These are phyloP conservation scores for Chascanopsetta lugubris DNA, from an alignment of 2,113 vertebrate species.

Conservation along the genomic window DNA sequence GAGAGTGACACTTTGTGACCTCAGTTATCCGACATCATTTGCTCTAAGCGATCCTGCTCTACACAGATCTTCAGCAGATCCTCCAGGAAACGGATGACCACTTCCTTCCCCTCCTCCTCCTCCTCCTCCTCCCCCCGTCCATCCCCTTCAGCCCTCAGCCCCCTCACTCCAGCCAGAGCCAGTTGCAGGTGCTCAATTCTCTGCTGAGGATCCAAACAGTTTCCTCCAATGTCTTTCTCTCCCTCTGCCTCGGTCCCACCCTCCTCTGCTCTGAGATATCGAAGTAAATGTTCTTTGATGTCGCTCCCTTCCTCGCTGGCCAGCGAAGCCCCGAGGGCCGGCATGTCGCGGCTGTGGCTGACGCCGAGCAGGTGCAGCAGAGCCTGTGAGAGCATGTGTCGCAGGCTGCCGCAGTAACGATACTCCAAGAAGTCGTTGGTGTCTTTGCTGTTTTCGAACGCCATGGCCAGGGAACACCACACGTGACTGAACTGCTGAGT, in stretches of 20 bases:
- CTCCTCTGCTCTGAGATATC: slow-evolving; percentile 80
- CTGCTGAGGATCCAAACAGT: slow-evolving; percentile 49
- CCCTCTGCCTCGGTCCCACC: slow-evolving; percentile 41
- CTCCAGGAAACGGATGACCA: slow-evolving; percentile 80
- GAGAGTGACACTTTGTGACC: neutral
- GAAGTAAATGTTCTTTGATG: slow-evolving; percentile 81
- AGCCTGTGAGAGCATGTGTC: slow-evolving; percentile 87
- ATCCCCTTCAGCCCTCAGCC: slow-evolving; percentile 59
- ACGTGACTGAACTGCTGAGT: slow-evolving; percentile 81
- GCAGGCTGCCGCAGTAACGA: slow-evolving; percentile 92
- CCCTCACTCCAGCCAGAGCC: slow-evolving; percentile 78
- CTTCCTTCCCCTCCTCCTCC: slow-evolving; percentile 40
- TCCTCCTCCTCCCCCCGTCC: slow-evolving; percentile 18
- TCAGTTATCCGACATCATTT: neutral
- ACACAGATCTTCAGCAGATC: slow-evolving; percentile 76
- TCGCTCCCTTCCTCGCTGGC: slow-evolving; percentile 57
- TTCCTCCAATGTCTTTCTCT: slow-evolving; percentile 66
- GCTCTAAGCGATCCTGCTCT: slow-evolving; percentile 19
- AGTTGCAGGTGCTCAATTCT: slow-evolving; percentile 73
- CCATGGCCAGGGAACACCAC: slow-evolving; percentile 87
- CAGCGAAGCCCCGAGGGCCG: slow-evolving; percentile 70
- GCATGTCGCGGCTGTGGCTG: slow-evolving; percentile 82
- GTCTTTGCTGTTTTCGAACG: slow-evolving; percentile 90
- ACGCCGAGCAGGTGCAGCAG: slow-evolving; percentile 88
- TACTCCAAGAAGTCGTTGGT: slow-evolving; percentile 93